Evolutionary conservation across 2,113 vertebrate species (phyloP), one percentile per base, ranked within the genome.

Genomic region (Aythya baeri): DNA sequence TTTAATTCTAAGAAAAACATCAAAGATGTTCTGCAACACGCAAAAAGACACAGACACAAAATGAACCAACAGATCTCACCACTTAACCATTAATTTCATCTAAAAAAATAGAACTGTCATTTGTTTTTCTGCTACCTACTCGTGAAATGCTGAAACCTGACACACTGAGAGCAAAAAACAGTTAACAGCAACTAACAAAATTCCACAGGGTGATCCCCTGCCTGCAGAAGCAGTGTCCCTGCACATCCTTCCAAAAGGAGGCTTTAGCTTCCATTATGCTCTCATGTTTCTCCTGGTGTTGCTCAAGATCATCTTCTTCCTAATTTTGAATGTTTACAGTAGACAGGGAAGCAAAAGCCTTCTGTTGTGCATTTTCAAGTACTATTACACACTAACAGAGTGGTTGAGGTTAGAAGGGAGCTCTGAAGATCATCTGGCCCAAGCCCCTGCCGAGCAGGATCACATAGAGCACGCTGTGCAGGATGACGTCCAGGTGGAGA

Each of bases 221-320:
- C 29, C 62, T 5, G 2, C 29, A 22, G 25, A 75, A 22, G 20
- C 3, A 13, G 31, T 1, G 1, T 14, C 41, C 36, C 36, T 58
- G 22, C 7, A 2, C 34, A 25, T 34, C 57, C 23, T 66, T 32
- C 58, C 61, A 27, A 11, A 0, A 0, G 6, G 63, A 41, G 17
- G 13, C 23, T 81, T 50, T 0, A n/a, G 29, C 15, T 34, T 8
- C 26, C 58, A 44, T 25, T 23, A 29, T 11, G 44, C 9, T 34
- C 59, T 41, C 87, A 7, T 13, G 17, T 20, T 72, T n/a, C 8
- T 50, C 22, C 31, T 20, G 17, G 13, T 52, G 13, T 4, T 83
- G 52, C n/a, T 27, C 9, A 55, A 59, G 14, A 25, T 2, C 13
- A 22, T 20, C 8, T 59, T 55, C 34, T 34, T 44, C n/a, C 62